Percentiles rank a stretch among this genome's conserved stretches.
These are phyloP conservation scores for Mustela nigripes DNA, from an alignment of 2,113 vertebrate genomes.

Conservation along the genomic window DNA sequence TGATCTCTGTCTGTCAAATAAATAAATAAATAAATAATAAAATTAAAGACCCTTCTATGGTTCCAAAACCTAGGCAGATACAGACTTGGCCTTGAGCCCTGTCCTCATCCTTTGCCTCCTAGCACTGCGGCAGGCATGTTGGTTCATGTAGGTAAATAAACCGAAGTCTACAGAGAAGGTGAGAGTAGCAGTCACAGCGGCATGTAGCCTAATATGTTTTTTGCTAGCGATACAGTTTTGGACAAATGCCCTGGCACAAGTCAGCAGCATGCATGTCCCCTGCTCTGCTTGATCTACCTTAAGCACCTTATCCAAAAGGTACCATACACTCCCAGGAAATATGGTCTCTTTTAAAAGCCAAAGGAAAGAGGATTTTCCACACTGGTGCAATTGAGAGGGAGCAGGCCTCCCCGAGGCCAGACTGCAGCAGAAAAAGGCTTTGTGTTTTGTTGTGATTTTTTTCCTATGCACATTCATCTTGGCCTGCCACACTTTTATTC, in stretches of 20 bases:
- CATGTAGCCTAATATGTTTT: neutral
- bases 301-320: conserved; percentile 43
- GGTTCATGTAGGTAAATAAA: neutral
- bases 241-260: neutral
- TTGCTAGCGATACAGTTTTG: neutral
- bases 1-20: too few species aligned
- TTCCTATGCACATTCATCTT: neutral
- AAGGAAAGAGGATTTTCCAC: conserved; percentile 4
- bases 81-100: neutral
- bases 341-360: neutral
- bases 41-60: neutral
- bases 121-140: neutral
- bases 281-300: neutral
- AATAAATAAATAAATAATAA: neutral
- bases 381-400: neutral
- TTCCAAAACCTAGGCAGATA: neutral
- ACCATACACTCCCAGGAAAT: neutral
- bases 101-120: neutral
- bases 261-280: neutral
- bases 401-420: neutral
- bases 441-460: neutral
- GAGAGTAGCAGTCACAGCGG: neutral
- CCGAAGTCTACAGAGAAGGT: neutral
- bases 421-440: neutral
- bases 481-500: neutral